Percentiles rank a stretch among this genome's conserved stretches.
phyloP scores from a whole-genome alignment of 2,113 vertebrate genomes.

The Pantherophis guttatus region DNA sequence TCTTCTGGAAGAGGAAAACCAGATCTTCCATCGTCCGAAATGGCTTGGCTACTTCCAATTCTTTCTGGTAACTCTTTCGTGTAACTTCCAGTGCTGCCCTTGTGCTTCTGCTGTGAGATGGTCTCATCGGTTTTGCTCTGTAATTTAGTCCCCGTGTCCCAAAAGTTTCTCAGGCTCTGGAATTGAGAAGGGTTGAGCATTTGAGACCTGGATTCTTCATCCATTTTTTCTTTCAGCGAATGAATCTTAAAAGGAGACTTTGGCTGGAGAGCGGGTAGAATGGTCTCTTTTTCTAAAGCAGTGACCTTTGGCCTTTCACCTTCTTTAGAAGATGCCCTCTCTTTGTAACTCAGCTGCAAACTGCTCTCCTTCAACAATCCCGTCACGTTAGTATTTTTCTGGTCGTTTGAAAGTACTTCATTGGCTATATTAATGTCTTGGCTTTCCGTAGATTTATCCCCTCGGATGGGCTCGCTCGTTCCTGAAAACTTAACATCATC shows the following conservation, averaged over 20 bases:
- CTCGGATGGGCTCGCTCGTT: slow-evolving; percentile 23
- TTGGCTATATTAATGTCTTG: slow-evolving; percentile 19
- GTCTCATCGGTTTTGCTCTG: slow-evolving; percentile 25
- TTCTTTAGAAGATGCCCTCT: slow-evolving; percentile 65
- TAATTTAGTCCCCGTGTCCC: slow-evolving; percentile 72
- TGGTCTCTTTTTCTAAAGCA: slow-evolving; percentile 41
- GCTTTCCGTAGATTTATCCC: slow-evolving; percentile 45
- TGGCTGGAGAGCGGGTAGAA: slow-evolving; percentile 29
- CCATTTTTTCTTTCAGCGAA: slow-evolving; percentile 75
- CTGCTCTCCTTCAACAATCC: slow-evolving; percentile 23
- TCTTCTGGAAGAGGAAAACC: background rate
- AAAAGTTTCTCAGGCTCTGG: slow-evolving; percentile 83
- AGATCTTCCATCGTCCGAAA: slow-evolving; percentile 28
- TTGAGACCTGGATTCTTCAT: slow-evolving; percentile 64
- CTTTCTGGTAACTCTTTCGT: slow-evolving; percentile 37
- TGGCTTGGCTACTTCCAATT: slow-evolving; percentile 34
- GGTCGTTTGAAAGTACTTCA: slow-evolving; percentile 12
- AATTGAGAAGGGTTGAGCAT: slow-evolving; percentile 74
- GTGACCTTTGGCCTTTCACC: slow-evolving; percentile 48
- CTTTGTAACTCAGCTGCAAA: slow-evolving; percentile 54
- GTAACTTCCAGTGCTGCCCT: slow-evolving; percentile 14
- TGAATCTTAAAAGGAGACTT: slow-evolving; percentile 68
- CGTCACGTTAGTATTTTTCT: slow-evolving; percentile 28
- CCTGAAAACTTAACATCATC: background rate
- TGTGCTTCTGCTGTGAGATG: slow-evolving; percentile 12